Evolutionary conservation across 2,113 vertebrate genomes (phyloP).

Genomic region (Dipodomys stephensi): DNA sequence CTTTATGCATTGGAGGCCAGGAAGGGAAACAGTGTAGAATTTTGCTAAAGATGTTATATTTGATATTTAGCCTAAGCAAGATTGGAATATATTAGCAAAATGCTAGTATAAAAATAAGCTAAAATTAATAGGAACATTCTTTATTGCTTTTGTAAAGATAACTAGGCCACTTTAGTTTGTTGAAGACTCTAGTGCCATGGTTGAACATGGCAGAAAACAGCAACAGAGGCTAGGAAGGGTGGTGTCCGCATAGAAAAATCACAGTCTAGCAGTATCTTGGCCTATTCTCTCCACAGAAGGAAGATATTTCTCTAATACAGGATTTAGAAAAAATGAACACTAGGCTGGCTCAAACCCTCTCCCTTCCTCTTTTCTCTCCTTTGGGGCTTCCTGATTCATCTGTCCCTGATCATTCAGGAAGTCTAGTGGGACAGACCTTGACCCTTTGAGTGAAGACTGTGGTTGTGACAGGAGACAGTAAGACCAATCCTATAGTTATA

Average conservation of each 20-base stretch:
- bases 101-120: not conserved
- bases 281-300: not conserved
- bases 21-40: constrained; percentile 21
- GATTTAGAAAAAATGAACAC: not conserved
- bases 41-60: constrained; percentile 6
- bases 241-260: not conserved
- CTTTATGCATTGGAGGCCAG: not conserved
- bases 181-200: not conserved
- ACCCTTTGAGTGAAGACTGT: not conserved
- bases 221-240: not conserved
- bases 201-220: not conserved
- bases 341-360: not conserved
- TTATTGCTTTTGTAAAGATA: constrained; percentile 24
- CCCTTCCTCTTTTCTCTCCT: not conserved
- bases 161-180: not conserved
- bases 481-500: not conserved
- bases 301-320: not conserved
- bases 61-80: constrained; percentile 1
- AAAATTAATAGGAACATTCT: constrained; percentile 13
- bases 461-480: not conserved
- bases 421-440: not conserved
- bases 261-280: not conserved
- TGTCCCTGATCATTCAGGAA: not conserved
- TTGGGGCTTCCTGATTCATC: constrained; percentile 31
- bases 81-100: constrained; percentile 11